Base-by-base conservation (phyloP, 2,113 vertebrate species). In the Lagopus leucura region DNA sequence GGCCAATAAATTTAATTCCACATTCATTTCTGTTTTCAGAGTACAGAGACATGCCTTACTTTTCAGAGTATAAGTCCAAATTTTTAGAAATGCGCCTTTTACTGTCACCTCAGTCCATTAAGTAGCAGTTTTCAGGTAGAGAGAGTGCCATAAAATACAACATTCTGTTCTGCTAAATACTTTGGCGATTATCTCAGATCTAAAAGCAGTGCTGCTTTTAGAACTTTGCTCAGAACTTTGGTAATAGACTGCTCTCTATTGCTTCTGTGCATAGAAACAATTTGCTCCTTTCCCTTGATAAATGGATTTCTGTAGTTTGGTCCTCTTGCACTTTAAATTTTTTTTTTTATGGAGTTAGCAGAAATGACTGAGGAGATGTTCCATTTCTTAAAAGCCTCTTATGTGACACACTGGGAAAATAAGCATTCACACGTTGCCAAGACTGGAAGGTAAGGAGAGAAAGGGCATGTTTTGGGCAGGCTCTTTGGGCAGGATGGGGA, bases 381-480 rank as follows among this genome's bases (percentile, higher is more conserved):
- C n/a, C 21, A 50, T 80, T 80, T 86, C 76, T 86, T 65, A 57
- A 73, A 40, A 77, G 17, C n/a, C 79, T 76, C n/a, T 78, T 86
- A 42, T n/a, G 30, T 18, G 76, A 88, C 42, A 89, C 55, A 81
- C 36, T 13, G 47, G 60, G 72, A 92, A 91, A 88, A 90, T 14
- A 60, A 78, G 52, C 34, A 17, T 71, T 94, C 8, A 6, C 12
- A 32, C 0, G 0, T 34, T 86, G 95, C 52, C 80, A 77, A 28
- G 57, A 19, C 5, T 54, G 69, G 57, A 91, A 94, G 47, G 81
- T 89, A 86, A 92, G 43, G 81, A 84, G 81, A 94, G 74, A 96
- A 95, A 95, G 83, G 81, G 89, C 86, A 93, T 87, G 88, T 88
- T 95, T 91, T 82, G 86, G 88, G 88, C 76, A 94, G 89, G 27